Percentiles rank a stretch among this genome's conserved stretches.
Conservation (phyloP, 2,888 invertebrate species). For the Andricus curvator region DNA sequence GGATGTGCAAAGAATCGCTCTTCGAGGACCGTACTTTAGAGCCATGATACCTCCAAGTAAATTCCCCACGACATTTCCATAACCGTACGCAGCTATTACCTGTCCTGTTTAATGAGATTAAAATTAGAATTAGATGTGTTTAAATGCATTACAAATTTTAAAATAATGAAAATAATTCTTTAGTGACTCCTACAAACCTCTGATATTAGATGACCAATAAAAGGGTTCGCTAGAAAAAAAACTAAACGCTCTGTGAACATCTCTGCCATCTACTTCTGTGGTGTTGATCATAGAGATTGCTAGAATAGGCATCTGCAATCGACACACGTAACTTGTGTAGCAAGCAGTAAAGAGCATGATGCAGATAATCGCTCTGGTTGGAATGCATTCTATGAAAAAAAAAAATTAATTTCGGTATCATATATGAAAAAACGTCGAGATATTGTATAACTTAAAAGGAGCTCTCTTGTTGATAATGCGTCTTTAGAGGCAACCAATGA, state of each 20-base stretch:
- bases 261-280: slow-evolving; percentile 29
- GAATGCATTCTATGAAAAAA: slow-evolving; percentile 76
- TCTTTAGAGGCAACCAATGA: too few species aligned
- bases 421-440: too few species aligned
- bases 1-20: slow-evolving; percentile 68
- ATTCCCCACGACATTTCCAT: slow-evolving; percentile 72
- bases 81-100: slow-evolving; percentile 68
- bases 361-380: slow-evolving; percentile 80
- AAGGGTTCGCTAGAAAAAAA: neutral
- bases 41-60: slow-evolving; percentile 69
- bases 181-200: neutral
- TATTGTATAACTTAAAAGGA: too few species aligned
- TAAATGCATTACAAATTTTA: neutral
- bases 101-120: slow-evolving; percentile 59
- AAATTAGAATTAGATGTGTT: neutral
- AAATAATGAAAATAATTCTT: neutral
- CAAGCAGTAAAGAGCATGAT: slow-evolving; percentile 87
- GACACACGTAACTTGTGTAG: slow-evolving; percentile 86
- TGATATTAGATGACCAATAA: neutral
- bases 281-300: slow-evolving; percentile 69
- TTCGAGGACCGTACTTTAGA: slow-evolving; percentile 65
- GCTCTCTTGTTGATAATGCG: too few species aligned
- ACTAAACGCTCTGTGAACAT: slow-evolving; percentile 29
- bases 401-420: neutral
- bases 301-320: slow-evolving; percentile 86